Conservation (phyloP, 2,888 invertebrate species). For the Sarcophaga subvicina region DNA sequence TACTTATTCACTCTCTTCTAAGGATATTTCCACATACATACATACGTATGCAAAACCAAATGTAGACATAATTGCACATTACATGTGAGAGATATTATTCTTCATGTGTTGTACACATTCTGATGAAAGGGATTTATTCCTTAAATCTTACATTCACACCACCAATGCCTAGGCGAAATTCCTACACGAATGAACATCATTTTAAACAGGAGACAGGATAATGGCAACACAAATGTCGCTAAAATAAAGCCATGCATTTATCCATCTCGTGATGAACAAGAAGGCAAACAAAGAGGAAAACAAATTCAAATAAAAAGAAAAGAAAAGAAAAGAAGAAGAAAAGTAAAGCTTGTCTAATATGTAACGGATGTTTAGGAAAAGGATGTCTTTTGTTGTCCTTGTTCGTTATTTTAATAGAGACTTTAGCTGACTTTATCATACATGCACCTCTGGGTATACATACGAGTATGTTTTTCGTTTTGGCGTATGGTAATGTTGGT, state of each 20-base stretch:
- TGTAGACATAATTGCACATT: not conserved
- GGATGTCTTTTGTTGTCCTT: slow-evolving; percentile 22
- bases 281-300: not conserved
- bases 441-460: slow-evolving; percentile 17
- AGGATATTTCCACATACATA: not conserved
- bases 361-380: slow-evolving; percentile 27
- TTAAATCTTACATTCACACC: too few relatives aligned
- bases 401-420: not conserved
- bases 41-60: not conserved
- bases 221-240: slow-evolving; percentile 51
- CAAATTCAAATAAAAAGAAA: not conserved
- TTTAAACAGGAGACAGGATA: slow-evolving; percentile 43
- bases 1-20: not conserved
- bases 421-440: not conserved
- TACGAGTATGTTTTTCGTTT: too few relatives aligned
- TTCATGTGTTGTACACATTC: too few relatives aligned
- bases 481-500: too few relatives aligned
- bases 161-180: too few relatives aligned
- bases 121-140: too few relatives aligned
- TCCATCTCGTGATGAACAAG: not conserved
- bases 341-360: not conserved
- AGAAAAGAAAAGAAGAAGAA: not conserved
- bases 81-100: not conserved
- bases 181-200: too few relatives aligned
- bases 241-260: slow-evolving; percentile 50